Evolutionary conservation across 2,888 invertebrate genomes (phyloP).

Genomic region (Megalurothrips usitatus): DNA sequence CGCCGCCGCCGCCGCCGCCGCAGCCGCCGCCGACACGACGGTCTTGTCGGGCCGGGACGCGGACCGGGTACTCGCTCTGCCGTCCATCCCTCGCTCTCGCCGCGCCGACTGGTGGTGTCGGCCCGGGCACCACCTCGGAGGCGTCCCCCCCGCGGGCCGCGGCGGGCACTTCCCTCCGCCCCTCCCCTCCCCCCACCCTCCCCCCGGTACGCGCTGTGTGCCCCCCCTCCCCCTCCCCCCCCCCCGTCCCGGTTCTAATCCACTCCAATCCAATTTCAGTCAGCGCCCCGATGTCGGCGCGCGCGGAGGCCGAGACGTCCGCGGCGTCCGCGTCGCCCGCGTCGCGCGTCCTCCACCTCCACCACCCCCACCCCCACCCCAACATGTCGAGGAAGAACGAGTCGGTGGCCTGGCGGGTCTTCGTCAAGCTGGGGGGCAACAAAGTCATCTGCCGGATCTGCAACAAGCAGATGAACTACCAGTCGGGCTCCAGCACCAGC

Average conservation of each 20-base stretch:
- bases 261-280: slow-evolving; percentile 26
- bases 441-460: slow-evolving; percentile 10
- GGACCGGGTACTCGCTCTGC: neutral
- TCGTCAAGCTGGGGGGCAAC: slow-evolving; percentile 21
- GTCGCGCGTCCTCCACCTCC: neutral
- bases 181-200: neutral
- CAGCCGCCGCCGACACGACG: neutral
- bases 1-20: neutral
- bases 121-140: neutral
- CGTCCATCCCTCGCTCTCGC: no score
- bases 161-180: neutral
- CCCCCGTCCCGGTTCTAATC: slow-evolving; percentile 10
- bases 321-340: neutral
- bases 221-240: neutral
- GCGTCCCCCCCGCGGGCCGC: neutral
- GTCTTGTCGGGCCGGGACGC: neutral
- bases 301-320: neutral
- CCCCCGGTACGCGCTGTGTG: neutral
- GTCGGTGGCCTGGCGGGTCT: slow-evolving; percentile 5
- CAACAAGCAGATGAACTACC: slow-evolving; percentile 24
- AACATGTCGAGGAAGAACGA: slow-evolving; percentile 16
- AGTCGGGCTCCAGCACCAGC: slow-evolving; percentile 16
- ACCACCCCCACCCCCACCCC: slow-evolving; percentile 11
- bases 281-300: slow-evolving; percentile 19
- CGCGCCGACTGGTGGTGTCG: neutral